Conservation (phyloP, 2,888 invertebrate species). For the Hypselothyrea guttata region DNA sequence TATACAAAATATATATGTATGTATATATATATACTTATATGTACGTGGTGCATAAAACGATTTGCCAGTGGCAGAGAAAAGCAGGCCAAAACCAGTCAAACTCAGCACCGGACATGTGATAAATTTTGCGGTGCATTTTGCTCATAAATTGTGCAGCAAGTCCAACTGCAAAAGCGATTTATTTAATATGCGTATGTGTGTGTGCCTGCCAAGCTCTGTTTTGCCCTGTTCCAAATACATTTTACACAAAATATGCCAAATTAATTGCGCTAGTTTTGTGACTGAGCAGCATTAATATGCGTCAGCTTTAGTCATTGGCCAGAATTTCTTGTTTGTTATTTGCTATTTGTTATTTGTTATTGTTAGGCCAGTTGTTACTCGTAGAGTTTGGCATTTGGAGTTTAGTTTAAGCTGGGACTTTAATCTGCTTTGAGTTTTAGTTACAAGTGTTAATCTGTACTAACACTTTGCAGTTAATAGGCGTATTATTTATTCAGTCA, state of each 20-base stretch:
- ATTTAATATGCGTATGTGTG: slow-evolving; percentile 42
- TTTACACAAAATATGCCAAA: slow-evolving; percentile 48
- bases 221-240: slow-evolving; percentile 29
- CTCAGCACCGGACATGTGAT: slow-evolving; percentile 55
- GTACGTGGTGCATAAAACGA: slow-evolving; percentile 16
- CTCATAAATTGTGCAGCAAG: slow-evolving; percentile 58
- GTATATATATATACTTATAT: not conserved
- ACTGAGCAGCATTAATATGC: slow-evolving; percentile 45
- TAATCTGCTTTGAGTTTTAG: slow-evolving; percentile 5
- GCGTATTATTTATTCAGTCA: not conserved
- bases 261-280: slow-evolving; percentile 57
- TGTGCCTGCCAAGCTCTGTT: slow-evolving; percentile 1
- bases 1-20: slow-evolving; percentile 38
- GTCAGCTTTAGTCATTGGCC: slow-evolving; percentile 30
- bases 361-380: slow-evolving; percentile 12
- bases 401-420: slow-evolving; percentile 12
- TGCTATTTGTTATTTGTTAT: not conserved
- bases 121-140: slow-evolving; percentile 66
- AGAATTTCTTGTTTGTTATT: not conserved
- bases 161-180: slow-evolving; percentile 52
- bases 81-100: slow-evolving; percentile 24
- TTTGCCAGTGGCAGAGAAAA: slow-evolving; percentile 21
- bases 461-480: slow-evolving; percentile 1
- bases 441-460: slow-evolving; percentile 1
- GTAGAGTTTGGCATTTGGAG: not conserved